Conservation (phyloP, 2,797 vertebrate species). For the Pyrocephalus nanus region DNA sequence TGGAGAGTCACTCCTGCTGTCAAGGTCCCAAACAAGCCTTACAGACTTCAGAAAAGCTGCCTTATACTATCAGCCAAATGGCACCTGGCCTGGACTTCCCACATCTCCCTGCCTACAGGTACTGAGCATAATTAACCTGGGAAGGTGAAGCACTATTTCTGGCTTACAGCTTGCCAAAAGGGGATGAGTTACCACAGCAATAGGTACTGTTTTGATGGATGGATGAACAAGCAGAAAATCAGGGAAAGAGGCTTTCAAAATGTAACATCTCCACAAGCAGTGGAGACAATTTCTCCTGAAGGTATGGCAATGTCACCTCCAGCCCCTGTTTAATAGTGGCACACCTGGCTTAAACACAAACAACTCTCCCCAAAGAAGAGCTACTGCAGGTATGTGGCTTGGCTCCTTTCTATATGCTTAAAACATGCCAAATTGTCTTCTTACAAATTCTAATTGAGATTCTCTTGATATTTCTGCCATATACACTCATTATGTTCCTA, state of each 20-base stretch:
- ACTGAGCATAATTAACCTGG: neutral
- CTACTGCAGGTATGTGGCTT: neutral
- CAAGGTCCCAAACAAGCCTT: neutral
- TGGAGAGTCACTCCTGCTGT: neutral
- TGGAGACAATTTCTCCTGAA: neutral
- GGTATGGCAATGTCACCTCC: neutral
- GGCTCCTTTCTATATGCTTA: neutral
- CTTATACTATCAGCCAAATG: neutral
- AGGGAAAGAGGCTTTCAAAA: neutral
- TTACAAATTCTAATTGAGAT: neutral
- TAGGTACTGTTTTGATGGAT: neutral
- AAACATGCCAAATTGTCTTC: neutral
- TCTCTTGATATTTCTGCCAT: neutral
- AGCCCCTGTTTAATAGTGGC: neutral
- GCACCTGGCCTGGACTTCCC: neutral
- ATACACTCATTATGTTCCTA: neutral
- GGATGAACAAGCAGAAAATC: neutral
- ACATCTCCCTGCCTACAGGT: neutral
- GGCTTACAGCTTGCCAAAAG: neutral
- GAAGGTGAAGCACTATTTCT: neutral
- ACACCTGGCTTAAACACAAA: neutral
- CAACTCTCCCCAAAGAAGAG: neutral
- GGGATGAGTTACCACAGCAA: neutral
- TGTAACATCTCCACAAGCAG: neutral
- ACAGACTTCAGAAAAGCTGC: neutral